Evolutionary conservation across 2,113 vertebrate genomes (phyloP), one percentile per base, ranked within the genome.

Genomic region (Pseudopodoces humilis): DNA sequence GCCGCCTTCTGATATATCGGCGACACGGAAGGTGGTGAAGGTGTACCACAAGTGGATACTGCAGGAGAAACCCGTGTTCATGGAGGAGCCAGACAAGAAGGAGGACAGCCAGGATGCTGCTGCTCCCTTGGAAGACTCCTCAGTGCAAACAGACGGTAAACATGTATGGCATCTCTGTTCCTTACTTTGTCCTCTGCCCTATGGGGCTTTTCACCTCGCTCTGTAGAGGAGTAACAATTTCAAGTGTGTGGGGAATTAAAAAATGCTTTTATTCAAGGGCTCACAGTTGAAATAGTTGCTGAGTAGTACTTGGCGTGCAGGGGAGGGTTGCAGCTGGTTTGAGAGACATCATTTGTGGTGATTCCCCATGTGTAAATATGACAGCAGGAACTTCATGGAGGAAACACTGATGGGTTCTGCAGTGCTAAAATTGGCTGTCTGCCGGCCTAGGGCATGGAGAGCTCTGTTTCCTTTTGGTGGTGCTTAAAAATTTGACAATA

Each of bases 21-120:
- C 99, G 35, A 99, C 98, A 58, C 98, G 98, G 81, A 99, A 99
- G 96, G 99, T 99, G 69, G 98, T 99, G 52, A 99, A 99, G 94
- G 99, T 99, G 1, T 99, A 99, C 86, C 98, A 98, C 80, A 99
- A 99, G 91, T 99, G 99, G 99, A 99, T 99, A 65, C 90, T 99
- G 72, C 98, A 98, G 92, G 99, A 99, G 30, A 99, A 98, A 56
- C 99, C 99, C 5, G 70, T 96, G 55, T 99, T 99, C 85, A 99
- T 99, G 99, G 98, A 98, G 27, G 99, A 99, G 91, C 99, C 99
- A 9, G 99, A 99, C 71, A 98, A 93, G 58, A 97, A 96, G 39
- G 95, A 97, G 11, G 96, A 84, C 47, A 83, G 78, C 33, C 98
- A 99, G 90, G 98, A 98, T 84, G 97, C 98, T 58, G 97, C 94